Evolutionary conservation across 2,888 invertebrate genomes (phyloP).

Genomic region (Drosophila nr. medialis): DNA sequence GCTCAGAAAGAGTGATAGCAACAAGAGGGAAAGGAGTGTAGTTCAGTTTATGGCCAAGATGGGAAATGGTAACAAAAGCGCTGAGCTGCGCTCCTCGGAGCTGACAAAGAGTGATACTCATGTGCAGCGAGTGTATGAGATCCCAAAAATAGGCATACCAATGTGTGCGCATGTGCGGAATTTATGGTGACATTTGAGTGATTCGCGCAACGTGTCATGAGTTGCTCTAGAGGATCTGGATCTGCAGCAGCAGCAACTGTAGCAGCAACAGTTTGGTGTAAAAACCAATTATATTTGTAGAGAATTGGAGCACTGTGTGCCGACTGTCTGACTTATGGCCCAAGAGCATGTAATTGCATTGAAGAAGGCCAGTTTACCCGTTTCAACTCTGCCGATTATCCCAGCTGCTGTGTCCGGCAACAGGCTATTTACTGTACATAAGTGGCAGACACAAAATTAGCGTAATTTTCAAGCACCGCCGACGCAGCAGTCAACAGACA

Average conservation of each 20-base stretch:
- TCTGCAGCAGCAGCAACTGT: conserved; percentile 13
- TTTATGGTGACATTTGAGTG: conserved; percentile 82
- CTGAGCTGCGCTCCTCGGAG: conserved; percentile 16
- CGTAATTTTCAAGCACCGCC: conserved; percentile 75
- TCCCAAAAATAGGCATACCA: conserved; percentile 77
- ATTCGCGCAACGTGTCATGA: conserved; percentile 76
- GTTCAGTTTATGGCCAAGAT: conserved; percentile 51
- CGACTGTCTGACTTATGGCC: conserved; percentile 58
- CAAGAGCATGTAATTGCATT: conserved; percentile 68
- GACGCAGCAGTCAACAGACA: conserved; percentile 36
- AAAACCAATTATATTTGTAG: conserved; percentile 75
- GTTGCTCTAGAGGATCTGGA: conserved; percentile 54
- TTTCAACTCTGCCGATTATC: conserved; percentile 79
- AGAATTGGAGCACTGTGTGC: conserved; percentile 73
- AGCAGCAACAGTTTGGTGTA: conserved; percentile 49
- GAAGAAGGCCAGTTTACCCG: conserved; percentile 54
- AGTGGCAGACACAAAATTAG: conserved; percentile 74
- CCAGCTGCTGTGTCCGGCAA: conserved; percentile 59
- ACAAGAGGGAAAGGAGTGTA: conserved; percentile 3
- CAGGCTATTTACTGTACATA: conserved; percentile 59
- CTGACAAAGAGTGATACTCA: conserved; percentile 49
- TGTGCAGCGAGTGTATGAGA: conserved; percentile 23
- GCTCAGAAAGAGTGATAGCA: conserved; percentile 16
- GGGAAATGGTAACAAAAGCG: conserved; percentile 70
- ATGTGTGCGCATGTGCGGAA: conserved; percentile 81